Percentiles rank a stretch among this genome's conserved stretches.
Conservation (phyloP, 2,797 vertebrate genomes). For the Alcedo quadribrachys region DNA sequence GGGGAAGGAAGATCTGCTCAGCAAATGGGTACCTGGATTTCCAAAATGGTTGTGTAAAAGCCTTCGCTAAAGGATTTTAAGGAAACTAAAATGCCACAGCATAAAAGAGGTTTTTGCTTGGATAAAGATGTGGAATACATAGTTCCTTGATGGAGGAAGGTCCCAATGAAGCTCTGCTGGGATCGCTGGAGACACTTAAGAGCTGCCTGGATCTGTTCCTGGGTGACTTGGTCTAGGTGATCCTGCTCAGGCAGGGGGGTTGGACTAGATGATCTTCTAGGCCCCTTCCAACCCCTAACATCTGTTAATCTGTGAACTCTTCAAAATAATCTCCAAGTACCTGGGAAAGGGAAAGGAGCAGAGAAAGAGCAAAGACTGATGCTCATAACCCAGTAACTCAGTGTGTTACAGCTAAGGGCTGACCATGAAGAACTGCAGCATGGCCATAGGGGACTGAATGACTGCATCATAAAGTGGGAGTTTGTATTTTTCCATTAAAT, state of each 20-base stretch:
- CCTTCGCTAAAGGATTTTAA: neutral
- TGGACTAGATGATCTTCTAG: too few relatives aligned
- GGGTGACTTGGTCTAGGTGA: too few relatives aligned
- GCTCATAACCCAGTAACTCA: neutral
- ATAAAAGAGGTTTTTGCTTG: neutral
- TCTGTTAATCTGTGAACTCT: neutral
- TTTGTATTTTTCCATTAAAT: neutral
- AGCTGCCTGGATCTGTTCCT: too few relatives aligned
- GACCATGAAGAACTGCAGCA: neutral
- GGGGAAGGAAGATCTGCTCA: neutral
- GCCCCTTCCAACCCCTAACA: too few relatives aligned
- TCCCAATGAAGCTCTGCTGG: neutral
- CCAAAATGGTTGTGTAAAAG: neutral
- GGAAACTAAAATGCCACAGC: neutral
- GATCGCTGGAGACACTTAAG: neutral
- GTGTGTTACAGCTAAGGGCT: neutral
- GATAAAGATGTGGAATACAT: neutral
- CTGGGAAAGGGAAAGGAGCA: neutral
- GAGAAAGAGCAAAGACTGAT: neutral
- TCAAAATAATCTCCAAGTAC: neutral
- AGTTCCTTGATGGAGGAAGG: neutral
- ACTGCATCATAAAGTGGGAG: accelerated
- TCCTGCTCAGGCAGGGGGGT: too few relatives aligned
- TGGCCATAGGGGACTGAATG: neutral
- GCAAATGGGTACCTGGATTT: neutral